Evolutionary conservation across 2,888 invertebrate species (phyloP).

Genomic region (Cheilosia soror): DNA sequence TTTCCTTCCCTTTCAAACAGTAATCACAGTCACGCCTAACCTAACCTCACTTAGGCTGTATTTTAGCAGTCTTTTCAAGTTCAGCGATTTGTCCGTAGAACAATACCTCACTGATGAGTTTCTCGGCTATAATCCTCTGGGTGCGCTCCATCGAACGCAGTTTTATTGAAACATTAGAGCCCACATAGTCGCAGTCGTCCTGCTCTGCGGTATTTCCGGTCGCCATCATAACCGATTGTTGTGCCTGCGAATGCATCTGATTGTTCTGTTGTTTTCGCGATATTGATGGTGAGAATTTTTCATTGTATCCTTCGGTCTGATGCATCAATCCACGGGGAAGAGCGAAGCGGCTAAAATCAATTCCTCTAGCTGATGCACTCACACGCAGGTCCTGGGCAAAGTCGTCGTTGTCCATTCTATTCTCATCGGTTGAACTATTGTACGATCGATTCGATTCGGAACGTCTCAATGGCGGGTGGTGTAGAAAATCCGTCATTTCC

Average conservation of each 20-base stretch:
- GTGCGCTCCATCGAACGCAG: slow-evolving; percentile 82
- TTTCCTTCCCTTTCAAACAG: slow-evolving; percentile 9
- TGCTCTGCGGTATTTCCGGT: slow-evolving; percentile 57
- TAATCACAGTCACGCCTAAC: slow-evolving; percentile 67
- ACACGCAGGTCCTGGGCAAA: slow-evolving; percentile 82
- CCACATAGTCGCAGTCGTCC: slow-evolving; percentile 82
- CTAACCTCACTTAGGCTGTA: slow-evolving; percentile 82
- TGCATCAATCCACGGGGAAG: slow-evolving; percentile 78
- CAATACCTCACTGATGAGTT: slow-evolving; percentile 82
- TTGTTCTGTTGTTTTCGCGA: slow-evolving; percentile 72
- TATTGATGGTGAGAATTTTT: slow-evolving; percentile 77
- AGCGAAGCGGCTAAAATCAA: slow-evolving; percentile 80
- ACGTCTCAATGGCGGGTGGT: slow-evolving; percentile 79
- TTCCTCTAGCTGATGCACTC: slow-evolving; percentile 78
- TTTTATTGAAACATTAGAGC: slow-evolving; percentile 82
- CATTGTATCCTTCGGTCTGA: slow-evolving; percentile 77
- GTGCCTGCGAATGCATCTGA: slow-evolving; percentile 58
- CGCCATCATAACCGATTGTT: slow-evolving; percentile 39
- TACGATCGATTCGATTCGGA: slow-evolving; percentile 82
- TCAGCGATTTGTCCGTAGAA: slow-evolving; percentile 83
- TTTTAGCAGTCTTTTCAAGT: slow-evolving; percentile 81
- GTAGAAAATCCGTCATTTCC: slow-evolving; percentile 81
- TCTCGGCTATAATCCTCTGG: slow-evolving; percentile 82
- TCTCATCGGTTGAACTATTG: slow-evolving; percentile 80
- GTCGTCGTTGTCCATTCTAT: slow-evolving; percentile 79